phyloP scores from a whole-genome alignment of 2,888 invertebrate genomes.

The Drosophila mimetica region DNA sequence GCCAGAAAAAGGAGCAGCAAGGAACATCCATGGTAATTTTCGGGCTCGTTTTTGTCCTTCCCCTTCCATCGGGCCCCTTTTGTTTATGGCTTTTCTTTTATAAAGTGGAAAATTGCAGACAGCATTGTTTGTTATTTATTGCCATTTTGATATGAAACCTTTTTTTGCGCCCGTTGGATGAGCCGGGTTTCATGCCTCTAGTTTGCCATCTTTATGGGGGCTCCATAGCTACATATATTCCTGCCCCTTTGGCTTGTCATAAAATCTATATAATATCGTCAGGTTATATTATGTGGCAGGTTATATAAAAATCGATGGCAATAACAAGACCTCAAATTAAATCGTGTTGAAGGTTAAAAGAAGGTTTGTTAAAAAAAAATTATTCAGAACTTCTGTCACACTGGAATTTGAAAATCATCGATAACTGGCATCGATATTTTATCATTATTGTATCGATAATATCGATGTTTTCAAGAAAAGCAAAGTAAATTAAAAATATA shows the following conservation, averaged over 20 bases:
- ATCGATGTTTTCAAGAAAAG: too few species aligned
- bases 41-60: conserved; percentile 55
- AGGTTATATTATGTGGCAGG: too few species aligned
- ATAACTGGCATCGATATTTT: too few species aligned
- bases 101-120: conserved; percentile 80
- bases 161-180: conserved; percentile 34
- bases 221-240: conserved; percentile 14
- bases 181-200: conserved; percentile 9
- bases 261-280: conserved; percentile 63
- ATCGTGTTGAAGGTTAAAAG: neutral
- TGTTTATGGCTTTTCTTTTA: conserved; percentile 76
- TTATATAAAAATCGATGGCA: conserved; percentile 65
- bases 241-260: conserved; percentile 56
- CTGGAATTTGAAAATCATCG: too few species aligned
- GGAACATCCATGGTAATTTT: conserved; percentile 76
- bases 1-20: conserved; percentile 46
- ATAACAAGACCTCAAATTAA: conserved; percentile 46
- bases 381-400: too few species aligned
- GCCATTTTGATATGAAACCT: conserved; percentile 78
- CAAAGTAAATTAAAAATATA: too few species aligned
- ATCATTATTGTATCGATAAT: too few species aligned
- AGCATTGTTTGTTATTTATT: conserved; percentile 79
- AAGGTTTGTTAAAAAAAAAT: neutral
- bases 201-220: conserved; percentile 43
- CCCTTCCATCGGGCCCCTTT: conserved; percentile 45